Percentiles rank a stretch among this genome's conserved stretches.
Conservation (phyloP, 2,888 invertebrate species). For the Standfussiana lucernea region DNA sequence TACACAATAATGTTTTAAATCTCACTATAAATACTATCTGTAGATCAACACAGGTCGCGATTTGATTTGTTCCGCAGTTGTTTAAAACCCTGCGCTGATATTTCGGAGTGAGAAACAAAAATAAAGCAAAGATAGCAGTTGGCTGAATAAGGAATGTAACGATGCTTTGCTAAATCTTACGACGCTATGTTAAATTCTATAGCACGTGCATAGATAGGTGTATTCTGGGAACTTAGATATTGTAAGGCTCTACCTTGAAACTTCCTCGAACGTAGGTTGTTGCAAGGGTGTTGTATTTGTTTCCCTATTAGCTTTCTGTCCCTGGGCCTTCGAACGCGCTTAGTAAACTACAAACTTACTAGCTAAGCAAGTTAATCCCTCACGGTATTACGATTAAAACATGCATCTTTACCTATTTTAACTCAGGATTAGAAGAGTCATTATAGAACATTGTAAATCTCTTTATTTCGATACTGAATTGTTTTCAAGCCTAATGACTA, state of each 20-base stretch:
- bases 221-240: slow-evolving; percentile 8
- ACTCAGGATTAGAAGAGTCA: neutral
- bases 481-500: slow-evolving; percentile 23
- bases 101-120: slow-evolving; percentile 26
- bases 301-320: neutral
- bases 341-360: neutral
- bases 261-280: neutral
- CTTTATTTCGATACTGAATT: slow-evolving; percentile 16
- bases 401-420: neutral
- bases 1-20: slow-evolving; percentile 44
- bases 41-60: slow-evolving; percentile 25
- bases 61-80: slow-evolving; percentile 42
- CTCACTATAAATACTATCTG: slow-evolving; percentile 6
- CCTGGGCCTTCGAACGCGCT: neutral
- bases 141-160: slow-evolving; percentile 34
- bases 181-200: slow-evolving; percentile 14
- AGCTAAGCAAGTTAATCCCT: neutral
- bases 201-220: neutral
- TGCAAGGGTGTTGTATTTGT: slow-evolving; percentile 7
- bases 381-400: neutral
- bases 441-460: slow-evolving; percentile 18
- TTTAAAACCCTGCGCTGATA: slow-evolving; percentile 25
- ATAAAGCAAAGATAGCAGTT: slow-evolving; percentile 15
- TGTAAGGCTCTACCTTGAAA: neutral
- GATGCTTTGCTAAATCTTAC: slow-evolving; percentile 26